Percentiles rank a stretch among this genome's conserved stretches.
phyloP scores from a whole-genome alignment of 2,113 vertebrate species.

The Melanostigma gelatinosum region DNA sequence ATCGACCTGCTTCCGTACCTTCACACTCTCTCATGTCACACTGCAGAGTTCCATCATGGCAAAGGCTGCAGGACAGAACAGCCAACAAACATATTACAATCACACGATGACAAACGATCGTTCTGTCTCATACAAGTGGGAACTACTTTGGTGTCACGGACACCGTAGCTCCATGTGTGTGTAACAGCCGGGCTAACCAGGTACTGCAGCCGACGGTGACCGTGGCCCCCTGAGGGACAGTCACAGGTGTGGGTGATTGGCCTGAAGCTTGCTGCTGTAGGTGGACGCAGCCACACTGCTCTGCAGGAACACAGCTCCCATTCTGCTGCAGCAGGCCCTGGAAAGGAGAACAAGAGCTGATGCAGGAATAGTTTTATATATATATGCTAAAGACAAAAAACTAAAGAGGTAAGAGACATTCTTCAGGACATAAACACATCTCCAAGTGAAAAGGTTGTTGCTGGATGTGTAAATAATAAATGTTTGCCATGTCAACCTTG shows the following conservation, averaged over 20 bases:
- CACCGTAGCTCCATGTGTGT: slow-evolving; percentile 26
- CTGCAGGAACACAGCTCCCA: slow-evolving; percentile 79
- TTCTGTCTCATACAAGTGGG: not conserved
- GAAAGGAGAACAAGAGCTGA: not conserved
- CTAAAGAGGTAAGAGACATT: not conserved
- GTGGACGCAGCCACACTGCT: slow-evolving; percentile 84
- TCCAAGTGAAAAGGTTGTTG: not conserved
- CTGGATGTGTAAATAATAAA: not conserved
- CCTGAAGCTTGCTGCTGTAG: slow-evolving; percentile 60
- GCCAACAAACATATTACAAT: not conserved
- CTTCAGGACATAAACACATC: not conserved
- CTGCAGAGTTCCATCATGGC: slow-evolving; percentile 81
- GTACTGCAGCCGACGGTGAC: slow-evolving; percentile 86
- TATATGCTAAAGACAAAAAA: not conserved
- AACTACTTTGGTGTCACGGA: not conserved
- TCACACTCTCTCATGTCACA: slow-evolving; percentile 86
- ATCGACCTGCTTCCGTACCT: slow-evolving; percentile 75
- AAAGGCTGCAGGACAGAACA: slow-evolving; percentile 79
- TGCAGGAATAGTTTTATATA: not conserved
- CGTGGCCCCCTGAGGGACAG: slow-evolving; percentile 76
- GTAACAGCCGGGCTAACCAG: slow-evolving; percentile 82
- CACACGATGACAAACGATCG: not conserved
- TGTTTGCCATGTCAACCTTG: not conserved
- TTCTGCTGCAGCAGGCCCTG: slow-evolving; percentile 89
- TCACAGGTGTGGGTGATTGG: slow-evolving; percentile 59